Conservation (phyloP, 2,888 invertebrate genomes). For the Epistrophe grossulariae region DNA sequence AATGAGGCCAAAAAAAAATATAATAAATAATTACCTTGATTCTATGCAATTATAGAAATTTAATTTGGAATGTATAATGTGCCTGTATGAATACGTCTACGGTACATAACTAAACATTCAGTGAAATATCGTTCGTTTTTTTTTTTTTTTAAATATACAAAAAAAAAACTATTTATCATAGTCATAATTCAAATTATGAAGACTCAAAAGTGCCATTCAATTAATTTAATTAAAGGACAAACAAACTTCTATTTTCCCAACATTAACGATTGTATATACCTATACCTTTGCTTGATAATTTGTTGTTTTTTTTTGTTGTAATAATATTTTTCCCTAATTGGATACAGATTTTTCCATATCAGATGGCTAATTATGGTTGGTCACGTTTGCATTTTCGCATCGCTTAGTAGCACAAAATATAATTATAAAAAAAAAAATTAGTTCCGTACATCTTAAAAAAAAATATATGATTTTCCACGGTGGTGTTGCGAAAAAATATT, state of each 20-base stretch:
- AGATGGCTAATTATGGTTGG: neutral
- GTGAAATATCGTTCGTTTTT: neutral
- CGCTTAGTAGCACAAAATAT: neutral
- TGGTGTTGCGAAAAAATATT: no score
- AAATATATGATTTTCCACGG: no score
- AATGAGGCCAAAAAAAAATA: neutral
- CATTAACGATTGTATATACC: neutral
- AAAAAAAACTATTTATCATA: no score
- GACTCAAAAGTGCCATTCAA: neutral
- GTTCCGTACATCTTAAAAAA: no score
- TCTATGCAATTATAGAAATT: neutral
- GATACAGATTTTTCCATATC: neutral
- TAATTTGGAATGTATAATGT: neutral
- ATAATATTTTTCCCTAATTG: neutral
- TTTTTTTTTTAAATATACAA: no score
- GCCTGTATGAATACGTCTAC: no score
- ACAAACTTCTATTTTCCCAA: neutral
- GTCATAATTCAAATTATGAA: neutral
- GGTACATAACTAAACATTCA: neutral
- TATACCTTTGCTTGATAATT: neutral
- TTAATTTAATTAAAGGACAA: neutral
- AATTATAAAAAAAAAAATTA: no score
- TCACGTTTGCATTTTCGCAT: neutral
- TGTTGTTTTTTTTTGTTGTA: neutral
- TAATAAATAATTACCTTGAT: neutral